These are phyloP conservation scores for Chironomus tentans DNA, from an alignment of 2,888 invertebrate species.

Conservation along the genomic window DNA sequence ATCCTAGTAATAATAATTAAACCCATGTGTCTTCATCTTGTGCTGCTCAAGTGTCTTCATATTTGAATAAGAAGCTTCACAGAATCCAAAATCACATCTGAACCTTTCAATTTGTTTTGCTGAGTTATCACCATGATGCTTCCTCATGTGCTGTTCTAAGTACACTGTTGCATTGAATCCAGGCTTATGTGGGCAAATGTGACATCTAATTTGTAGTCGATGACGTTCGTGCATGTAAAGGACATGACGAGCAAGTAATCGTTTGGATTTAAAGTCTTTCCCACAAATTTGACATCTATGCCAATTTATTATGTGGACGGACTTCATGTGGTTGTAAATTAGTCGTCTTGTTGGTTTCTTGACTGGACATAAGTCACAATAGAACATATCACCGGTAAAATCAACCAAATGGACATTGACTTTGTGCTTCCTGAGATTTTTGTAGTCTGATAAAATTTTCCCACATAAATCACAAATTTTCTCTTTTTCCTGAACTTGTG, in stretches of 20 bases:
- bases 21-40: not conserved
- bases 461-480: not conserved
- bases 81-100: not conserved
- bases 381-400: not conserved
- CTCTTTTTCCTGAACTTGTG: not conserved
- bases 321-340: not conserved
- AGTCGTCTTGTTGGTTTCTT: not conserved
- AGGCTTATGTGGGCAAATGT: not conserved
- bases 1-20: not conserved
- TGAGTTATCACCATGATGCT: not conserved
- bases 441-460: not conserved
- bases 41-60: not conserved
- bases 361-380: not conserved
- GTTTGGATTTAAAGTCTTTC: not conserved
- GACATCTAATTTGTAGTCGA: not conserved
- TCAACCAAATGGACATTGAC: not conserved
- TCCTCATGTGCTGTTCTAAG: not conserved
- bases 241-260: not conserved
- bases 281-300: not conserved
- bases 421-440: not conserved
- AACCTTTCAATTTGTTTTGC: not conserved
- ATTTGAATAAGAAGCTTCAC: not conserved
- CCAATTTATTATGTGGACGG: not conserved
- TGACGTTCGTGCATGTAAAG: not conserved
- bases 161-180: not conserved